Base-by-base conservation (phyloP, 2,113 vertebrate species). In the Dicrurus megarhynchus region DNA sequence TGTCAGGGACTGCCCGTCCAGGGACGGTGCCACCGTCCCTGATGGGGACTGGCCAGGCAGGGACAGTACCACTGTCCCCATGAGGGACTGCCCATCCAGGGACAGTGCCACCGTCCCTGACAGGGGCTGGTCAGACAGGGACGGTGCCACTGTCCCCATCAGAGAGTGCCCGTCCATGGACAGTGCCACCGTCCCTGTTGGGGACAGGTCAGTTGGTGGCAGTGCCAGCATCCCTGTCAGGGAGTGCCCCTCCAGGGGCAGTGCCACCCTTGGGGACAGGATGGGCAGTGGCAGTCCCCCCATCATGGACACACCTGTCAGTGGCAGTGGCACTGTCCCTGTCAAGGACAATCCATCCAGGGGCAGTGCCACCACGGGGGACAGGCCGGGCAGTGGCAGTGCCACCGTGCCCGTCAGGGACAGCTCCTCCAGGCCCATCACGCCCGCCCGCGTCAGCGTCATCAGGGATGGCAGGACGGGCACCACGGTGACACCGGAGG, bases 231-330 rank as follows among this genome's bases (percentile, higher is more conserved):
- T 5, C n/a, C 33, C 33, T 5, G 9, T 7, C 33, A 14, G n/a
- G 9, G 46, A 35, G 7, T 12, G n/a, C 10, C 14, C 63, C 2
- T 35, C n/a, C n/a, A 6, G 60, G 37, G 60, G 19, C 47, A 22
- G 52, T 74, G 71, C 26, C 73, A 60, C 19, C 27, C 23, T 7
- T n/a, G 70, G 71, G 55, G 73, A 59, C 71, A 32, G 55, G 15
- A 24, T 6, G 10, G 18, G 11, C 53, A 10, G 18, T 9, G 39
- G 23, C 52, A 74, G 32, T n/a, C 52, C 70, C 35, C 28, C 46
- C 22, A 3, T 5, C 8, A 5, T 5, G 57, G 28, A 63, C 46
- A 27, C 23, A 1, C 22, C 22, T 0, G 0, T 6, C 16, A 9
- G 76, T 18, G 60, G 39, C 76, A 53, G 47, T 42, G 76, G 39